Evolutionary conservation across 2,888 invertebrate genomes (phyloP).

Genomic region (Bombylius major): DNA sequence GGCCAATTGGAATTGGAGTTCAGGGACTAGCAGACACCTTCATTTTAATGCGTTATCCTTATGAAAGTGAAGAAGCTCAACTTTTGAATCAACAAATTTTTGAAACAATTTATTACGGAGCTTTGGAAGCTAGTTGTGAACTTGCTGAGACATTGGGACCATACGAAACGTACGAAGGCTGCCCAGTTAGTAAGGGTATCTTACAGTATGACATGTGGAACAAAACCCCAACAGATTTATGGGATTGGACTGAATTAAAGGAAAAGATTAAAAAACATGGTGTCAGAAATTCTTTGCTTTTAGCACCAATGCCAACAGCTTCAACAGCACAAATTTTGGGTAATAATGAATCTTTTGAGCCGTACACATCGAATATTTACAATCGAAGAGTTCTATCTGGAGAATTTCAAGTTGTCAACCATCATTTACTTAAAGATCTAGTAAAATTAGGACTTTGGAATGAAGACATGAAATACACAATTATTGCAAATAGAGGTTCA

Average conservation of each 20-base stretch:
- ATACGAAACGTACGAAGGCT: conserved; percentile 81
- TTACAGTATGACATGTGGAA: conserved; percentile 94
- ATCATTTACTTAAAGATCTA: conserved; percentile 79
- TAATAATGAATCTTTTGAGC: conserved; percentile 91
- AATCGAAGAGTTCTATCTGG: conserved; percentile 80
- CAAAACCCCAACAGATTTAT: conserved; percentile 66
- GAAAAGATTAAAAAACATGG: conserved; percentile 72
- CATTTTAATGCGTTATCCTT: conserved; percentile 77
- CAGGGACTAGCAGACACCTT: conserved; percentile 93
- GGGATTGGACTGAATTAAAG: conserved; percentile 75
- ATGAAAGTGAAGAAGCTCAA: conserved; percentile 71
- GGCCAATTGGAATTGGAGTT: conserved; percentile 78
- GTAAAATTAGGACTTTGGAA: conserved; percentile 82
- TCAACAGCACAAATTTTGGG: conserved; percentile 96
- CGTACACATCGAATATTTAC: conserved; percentile 92
- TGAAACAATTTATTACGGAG: conserved; percentile 88
- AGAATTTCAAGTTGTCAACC: conserved; percentile 87
- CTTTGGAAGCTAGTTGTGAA: conserved; percentile 84
- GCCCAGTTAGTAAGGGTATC: conserved; percentile 81
- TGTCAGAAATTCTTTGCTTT: conserved; percentile 72
- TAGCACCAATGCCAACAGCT: conserved; percentile 95
- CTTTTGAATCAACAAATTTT: conserved; percentile 82
- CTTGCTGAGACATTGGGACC: conserved; percentile 66
- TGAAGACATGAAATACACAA: conserved; percentile 80
- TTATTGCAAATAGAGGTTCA: conserved; percentile 80